phyloP scores from a whole-genome alignment of 2,797 vertebrate genomes.

The Taeniopygia guttata region DNA sequence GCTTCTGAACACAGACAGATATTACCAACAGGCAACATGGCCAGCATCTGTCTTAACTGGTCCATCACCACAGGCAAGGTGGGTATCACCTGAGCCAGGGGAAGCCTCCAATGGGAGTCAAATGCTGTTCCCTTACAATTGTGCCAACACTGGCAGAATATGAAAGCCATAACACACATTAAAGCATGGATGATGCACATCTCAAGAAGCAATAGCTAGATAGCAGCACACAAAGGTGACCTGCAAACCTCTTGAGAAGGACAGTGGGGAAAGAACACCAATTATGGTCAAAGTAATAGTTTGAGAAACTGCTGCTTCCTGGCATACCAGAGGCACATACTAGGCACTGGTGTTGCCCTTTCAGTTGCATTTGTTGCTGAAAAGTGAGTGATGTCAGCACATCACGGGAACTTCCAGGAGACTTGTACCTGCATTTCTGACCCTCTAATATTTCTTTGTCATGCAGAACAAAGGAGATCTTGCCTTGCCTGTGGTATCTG shows the following conservation, averaged over 20 bases:
- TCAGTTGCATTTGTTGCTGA: neutral
- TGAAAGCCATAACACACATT: neutral
- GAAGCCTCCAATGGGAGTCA: neutral
- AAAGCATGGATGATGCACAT: neutral
- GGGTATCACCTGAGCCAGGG: neutral
- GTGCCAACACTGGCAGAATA: neutral
- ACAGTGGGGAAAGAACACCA: neutral
- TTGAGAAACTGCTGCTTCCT: neutral
- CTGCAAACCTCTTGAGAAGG: neutral
- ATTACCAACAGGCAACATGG: neutral
- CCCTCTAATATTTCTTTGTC: neutral
- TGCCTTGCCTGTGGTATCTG: neutral
- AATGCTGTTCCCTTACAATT: neutral
- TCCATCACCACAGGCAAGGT: neutral
- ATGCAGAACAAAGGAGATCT: neutral
- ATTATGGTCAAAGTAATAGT: neutral
- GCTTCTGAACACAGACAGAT: neutral
- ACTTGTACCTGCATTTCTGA: neutral
- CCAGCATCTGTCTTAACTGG: neutral
- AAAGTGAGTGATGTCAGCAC: neutral
- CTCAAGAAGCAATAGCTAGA: neutral
- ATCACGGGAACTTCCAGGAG: neutral
- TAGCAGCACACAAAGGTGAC: slow-evolving; percentile 5
- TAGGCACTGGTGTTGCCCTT: neutral
- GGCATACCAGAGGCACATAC: neutral